Evolutionary conservation across 1,140 invertebrate genomes (phyloP).

Genomic region (Pomphorhynchus laevis): DNA sequence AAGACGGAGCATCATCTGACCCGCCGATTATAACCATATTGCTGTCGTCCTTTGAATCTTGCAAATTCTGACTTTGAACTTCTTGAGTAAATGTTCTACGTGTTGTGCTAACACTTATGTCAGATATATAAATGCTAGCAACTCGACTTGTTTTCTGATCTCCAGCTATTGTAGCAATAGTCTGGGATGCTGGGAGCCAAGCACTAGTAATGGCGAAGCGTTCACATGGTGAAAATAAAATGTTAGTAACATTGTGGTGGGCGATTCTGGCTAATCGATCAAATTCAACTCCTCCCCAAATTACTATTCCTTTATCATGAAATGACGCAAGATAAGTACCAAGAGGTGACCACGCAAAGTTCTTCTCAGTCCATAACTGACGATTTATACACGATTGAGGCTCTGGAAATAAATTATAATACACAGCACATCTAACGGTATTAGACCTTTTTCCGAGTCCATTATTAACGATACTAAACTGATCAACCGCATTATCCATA

Average conservation of each 20-base stretch:
- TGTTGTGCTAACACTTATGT: too few species aligned
- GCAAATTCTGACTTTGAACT: too few species aligned
- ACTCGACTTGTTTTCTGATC: too few species aligned
- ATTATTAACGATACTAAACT: conserved; percentile 53
- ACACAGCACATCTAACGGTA: neutral
- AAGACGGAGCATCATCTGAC: too few species aligned
- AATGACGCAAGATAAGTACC: conserved; percentile 81
- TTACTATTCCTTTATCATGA: conserved; percentile 58
- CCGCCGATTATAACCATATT: too few species aligned
- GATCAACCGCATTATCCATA: conserved; percentile 62
- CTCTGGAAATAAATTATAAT: neutral
- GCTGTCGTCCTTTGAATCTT: too few species aligned
- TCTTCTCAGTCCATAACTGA: conserved; percentile 63
- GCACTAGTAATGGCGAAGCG: conserved; percentile 35
- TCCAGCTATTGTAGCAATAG: too few species aligned
- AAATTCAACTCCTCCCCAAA: conserved; percentile 81
- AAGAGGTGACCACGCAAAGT: conserved; percentile 72
- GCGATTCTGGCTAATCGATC: conserved; percentile 48
- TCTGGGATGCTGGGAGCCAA: too few species aligned
- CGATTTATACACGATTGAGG: too few species aligned
- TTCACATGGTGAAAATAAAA: conserved; percentile 87
- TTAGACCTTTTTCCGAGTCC: conserved; percentile 36
- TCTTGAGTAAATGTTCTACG: too few species aligned
- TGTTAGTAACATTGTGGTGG: conserved; percentile 56
- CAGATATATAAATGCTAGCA: too few species aligned